Conservation (phyloP, 2,113 vertebrate genomes). For the Drymodes brunneopygia region DNA sequence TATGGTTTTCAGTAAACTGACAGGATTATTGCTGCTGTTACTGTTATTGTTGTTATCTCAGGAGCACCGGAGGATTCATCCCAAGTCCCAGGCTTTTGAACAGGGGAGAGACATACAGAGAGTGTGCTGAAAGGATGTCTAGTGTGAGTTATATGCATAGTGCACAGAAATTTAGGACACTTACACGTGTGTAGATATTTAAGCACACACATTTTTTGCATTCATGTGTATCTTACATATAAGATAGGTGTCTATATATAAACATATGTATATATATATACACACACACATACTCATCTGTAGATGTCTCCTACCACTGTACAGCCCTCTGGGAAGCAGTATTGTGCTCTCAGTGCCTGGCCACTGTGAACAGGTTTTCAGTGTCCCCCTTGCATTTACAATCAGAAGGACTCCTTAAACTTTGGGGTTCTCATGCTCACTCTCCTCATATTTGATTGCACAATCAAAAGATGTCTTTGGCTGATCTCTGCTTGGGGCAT, state of each 20-base stretch:
- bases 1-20: rapidly evolving
- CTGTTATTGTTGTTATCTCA: not conserved
- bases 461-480: not conserved
- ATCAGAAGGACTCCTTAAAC: not conserved
- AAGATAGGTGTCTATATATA: no score
- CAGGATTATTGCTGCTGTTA: not conserved
- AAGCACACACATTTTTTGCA: not conserved
- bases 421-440: rapidly evolving
- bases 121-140: not conserved
- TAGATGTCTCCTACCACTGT: not conserved
- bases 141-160: not conserved
- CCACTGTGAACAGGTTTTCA: not conserved
- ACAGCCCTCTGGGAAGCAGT: not conserved
- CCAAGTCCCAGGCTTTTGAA: not conserved
- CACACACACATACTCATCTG: rapidly evolving
- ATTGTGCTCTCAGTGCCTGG: not conserved
- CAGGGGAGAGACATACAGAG: not conserved
- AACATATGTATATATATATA: rapidly evolving
- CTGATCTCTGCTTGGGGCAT: not conserved
- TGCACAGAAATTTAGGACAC: not conserved
- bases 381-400: not conserved
- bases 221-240: not conserved
- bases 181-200: not conserved
- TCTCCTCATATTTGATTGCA: not conserved
- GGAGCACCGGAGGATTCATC: not conserved